Evolutionary conservation across 92 coral and sea anemone genomes (phyloP), one percentile per base, ranked within the genome.

Genomic region (Isaurus tuberculatus): DNA sequence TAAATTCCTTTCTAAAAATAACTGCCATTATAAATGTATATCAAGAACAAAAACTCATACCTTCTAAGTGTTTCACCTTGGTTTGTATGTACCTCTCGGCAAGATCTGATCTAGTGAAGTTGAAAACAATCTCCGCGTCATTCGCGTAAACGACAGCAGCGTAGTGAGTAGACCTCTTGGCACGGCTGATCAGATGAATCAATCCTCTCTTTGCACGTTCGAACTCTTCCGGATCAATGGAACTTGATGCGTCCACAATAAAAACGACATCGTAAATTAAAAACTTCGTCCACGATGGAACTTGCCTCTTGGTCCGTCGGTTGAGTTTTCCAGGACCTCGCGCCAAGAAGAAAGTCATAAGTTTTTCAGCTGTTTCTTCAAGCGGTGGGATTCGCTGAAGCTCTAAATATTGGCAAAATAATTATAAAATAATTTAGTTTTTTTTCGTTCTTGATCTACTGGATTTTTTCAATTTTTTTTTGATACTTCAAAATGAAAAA

Each of bases 201-300:
- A 77, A 67, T 5, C 69, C 82, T 23, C 82, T 37, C 33, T 77
- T 77, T 15, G 69, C 82, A 6, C 82, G 70, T 1, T 60, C 19
- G 13, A 77, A 77, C 82, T 77, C 82, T 23, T 15, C 26, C 6
- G 49, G 82, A 8, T n/a, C 58, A 26, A 77, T 77, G 69, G 82
- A 77, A 28, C 82, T 77, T 14, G 82, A 77, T 13, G 82, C 43
- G 70, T 77, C 82, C 15, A 77, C 27, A 9, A 77, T 33, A 17
- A 77, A 77, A 33, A 77, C 82, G 23, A 77, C 55, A 34, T 77
- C 82, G 70, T 77, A 77, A 33, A 34, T 14, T 25, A 75, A 75
- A 14, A 8, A 77, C 20, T 48, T 36, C 5, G 55, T 16, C 82
- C 82, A 55, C 34, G 82, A 58, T 20, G 82, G 55, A 16, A 31